These are phyloP conservation scores for Polymixis flavicincta DNA, from an alignment of 2,888 invertebrate species.

Conservation along the genomic window DNA sequence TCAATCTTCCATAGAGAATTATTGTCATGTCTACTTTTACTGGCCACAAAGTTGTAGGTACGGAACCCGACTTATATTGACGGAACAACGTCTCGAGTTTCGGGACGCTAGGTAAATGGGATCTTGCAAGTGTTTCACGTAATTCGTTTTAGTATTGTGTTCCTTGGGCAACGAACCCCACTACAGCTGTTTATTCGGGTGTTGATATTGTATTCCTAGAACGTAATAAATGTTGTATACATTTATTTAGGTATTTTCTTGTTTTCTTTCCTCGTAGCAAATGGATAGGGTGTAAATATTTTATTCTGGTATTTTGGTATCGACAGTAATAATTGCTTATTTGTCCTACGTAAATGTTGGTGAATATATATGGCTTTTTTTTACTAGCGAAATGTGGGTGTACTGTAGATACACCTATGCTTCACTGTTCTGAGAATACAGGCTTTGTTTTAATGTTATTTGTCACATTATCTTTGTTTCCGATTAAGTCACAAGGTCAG, in stretches of 20 bases:
- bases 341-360: neutral
- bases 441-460: too few relatives aligned
- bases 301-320: neutral
- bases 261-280: neutral
- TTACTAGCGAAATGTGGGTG: too few relatives aligned
- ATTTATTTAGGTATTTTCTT: slow-evolving; percentile 4
- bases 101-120: slow-evolving; percentile 1
- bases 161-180: slow-evolving; percentile 24
- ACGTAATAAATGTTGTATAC: slow-evolving; percentile 13
- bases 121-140: slow-evolving; percentile 23
- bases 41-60: neutral
- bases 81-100: slow-evolving; percentile 8
- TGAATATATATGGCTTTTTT: neutral
- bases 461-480: too few relatives aligned
- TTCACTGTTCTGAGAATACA: too few relatives aligned
- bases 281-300: neutral
- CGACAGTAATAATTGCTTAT: neutral
- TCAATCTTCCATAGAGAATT: neutral
- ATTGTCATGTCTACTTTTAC: slow-evolving; percentile 5
- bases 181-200: slow-evolving; percentile 20
- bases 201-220: slow-evolving; percentile 8
- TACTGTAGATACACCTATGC: too few relatives aligned
- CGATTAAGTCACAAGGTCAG: neutral
- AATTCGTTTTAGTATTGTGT: slow-evolving; percentile 30
- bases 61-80: slow-evolving; percentile 6